Evolutionary conservation across 2,888 invertebrate genomes (phyloP).

Genomic region (Xestia sexstrigata): DNA sequence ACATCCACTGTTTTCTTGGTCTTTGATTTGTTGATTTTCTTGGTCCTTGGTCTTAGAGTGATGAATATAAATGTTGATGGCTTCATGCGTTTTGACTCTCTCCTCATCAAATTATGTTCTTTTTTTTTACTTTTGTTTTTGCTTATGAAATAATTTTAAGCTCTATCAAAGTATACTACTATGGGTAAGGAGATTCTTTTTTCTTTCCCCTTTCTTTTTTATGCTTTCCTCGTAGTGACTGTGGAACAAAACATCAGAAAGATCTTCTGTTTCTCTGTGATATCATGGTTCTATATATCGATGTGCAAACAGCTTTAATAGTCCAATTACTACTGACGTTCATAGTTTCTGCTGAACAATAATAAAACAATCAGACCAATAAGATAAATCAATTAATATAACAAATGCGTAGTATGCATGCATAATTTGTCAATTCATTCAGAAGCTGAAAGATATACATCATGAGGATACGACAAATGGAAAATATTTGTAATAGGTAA

Average conservation of each 20-base stretch:
- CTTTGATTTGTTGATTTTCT: too few relatives aligned
- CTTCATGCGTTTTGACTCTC: too few relatives aligned
- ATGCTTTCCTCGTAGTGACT: neutral
- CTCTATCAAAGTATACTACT: too few relatives aligned
- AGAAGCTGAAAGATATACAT: neutral
- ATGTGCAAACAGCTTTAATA: neutral
- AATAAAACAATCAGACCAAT: neutral
- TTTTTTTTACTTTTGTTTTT: too few relatives aligned
- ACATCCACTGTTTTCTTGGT: too few relatives aligned
- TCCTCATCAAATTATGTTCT: too few relatives aligned
- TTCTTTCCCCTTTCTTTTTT: neutral
- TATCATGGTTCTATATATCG: neutral
- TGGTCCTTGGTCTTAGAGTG: too few relatives aligned
- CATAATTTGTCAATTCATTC: neutral
- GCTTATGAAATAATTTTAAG: too few relatives aligned
- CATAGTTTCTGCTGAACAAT: neutral
- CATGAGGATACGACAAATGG: neutral
- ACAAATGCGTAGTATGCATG: neutral
- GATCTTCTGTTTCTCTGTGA: neutral
- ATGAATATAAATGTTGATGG: too few relatives aligned
- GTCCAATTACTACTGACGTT: neutral
- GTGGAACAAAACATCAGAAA: neutral
- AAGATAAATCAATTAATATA: neutral
- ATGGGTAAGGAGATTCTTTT: too few relatives aligned
- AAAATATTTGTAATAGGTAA: neutral